Evolutionary conservation across 1,140 invertebrate genomes (phyloP).

Genomic region (Schlechtendalia chinensis): DNA sequence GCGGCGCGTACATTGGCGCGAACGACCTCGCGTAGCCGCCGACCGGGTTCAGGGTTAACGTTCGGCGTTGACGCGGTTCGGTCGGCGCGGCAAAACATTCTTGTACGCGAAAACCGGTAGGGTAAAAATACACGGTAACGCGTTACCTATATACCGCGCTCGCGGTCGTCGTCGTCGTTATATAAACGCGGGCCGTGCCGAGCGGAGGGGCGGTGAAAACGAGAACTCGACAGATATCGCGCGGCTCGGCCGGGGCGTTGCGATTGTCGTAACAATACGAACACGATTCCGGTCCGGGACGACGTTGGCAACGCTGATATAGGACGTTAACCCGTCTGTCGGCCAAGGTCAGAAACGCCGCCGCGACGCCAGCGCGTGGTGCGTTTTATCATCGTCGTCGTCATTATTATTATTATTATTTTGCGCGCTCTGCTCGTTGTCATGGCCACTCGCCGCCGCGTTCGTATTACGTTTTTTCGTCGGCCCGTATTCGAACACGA

Average conservation of each 20-base stretch:
- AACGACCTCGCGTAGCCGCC: constrained; percentile 41
- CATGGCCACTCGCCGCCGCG: constrained; percentile 37
- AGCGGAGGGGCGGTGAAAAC: not conserved
- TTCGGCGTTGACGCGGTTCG: constrained; percentile 22
- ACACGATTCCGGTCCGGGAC: constrained; percentile 33
- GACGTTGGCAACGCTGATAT: constrained; percentile 49
- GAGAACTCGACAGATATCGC: not conserved
- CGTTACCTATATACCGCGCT: too few species aligned
- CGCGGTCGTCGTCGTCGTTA: too few species aligned
- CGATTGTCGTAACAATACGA: constrained; percentile 3
- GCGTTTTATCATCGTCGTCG: too few species aligned
- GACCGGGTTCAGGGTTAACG: constrained; percentile 48
- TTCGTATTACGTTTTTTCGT: constrained; percentile 33
- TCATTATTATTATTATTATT: constrained; percentile 23
- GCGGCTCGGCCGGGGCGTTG: not conserved
- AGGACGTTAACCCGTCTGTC: constrained; percentile 50
- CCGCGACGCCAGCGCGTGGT: constrained; percentile 28
- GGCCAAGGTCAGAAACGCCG: constrained; percentile 47
- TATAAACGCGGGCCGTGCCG: too few species aligned
- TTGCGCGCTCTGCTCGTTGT: constrained; percentile 37
- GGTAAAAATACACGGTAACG: not conserved
- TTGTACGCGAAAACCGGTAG: constrained; percentile 28
- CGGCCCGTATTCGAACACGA: too few species aligned
- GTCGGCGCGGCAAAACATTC: too few species aligned
- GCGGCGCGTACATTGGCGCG: constrained; percentile 25